Percentiles rank a stretch among this genome's conserved stretches.
phyloP scores from a whole-genome alignment of 2,888 invertebrate genomes.

The Kuschelorhynchus macadamiae region DNA sequence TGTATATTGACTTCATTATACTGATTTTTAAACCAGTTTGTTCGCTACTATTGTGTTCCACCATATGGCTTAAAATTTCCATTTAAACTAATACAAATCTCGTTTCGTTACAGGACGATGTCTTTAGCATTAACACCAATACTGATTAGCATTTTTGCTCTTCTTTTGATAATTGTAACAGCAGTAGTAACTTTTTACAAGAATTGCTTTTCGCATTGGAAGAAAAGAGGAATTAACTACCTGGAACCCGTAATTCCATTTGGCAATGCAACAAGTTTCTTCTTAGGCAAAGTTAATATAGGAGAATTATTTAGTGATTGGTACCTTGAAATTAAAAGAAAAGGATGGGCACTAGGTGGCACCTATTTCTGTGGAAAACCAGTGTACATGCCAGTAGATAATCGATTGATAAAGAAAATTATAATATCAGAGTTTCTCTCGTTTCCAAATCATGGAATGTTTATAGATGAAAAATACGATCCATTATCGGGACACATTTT shows the following conservation, averaged over 20 bases:
- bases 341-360: constrained; percentile 57
- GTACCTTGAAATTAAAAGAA: constrained; percentile 48
- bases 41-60: no score
- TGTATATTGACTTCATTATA: no score
- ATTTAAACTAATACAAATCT: no score
- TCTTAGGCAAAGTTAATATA: constrained; percentile 46
- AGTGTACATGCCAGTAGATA: constrained; percentile 58
- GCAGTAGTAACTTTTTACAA: constrained; percentile 18
- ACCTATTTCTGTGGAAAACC: constrained; percentile 66
- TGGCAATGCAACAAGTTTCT: constrained; percentile 53
- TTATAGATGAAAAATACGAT: constrained; percentile 57
- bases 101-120: no score
- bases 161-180: background rate
- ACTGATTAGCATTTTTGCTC: no score
- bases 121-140: no score
- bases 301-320: constrained; percentile 51
- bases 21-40: no score
- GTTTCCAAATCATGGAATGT: constrained; percentile 57
- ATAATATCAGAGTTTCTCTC: constrained; percentile 72
- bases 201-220: constrained; percentile 52
- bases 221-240: constrained; percentile 50
- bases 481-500: constrained; percentile 67
- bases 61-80: no score
- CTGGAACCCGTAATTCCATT: constrained; percentile 55
- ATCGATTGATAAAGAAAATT: constrained; percentile 66